Conservation (phyloP, 2,888 invertebrate genomes). For the Anoplius nigerrimus region DNA sequence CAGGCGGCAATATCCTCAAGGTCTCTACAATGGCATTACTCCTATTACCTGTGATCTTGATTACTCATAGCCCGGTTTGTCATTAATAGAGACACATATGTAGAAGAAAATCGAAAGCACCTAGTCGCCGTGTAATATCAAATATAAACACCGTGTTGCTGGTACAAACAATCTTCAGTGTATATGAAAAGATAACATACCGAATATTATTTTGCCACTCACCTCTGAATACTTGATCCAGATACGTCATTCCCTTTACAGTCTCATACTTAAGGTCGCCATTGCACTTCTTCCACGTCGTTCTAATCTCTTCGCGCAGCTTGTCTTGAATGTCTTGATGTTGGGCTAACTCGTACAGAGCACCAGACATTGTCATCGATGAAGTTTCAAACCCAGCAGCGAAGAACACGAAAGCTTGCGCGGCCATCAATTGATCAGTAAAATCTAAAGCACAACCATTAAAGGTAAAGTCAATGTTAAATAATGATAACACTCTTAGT, state of each 20-base stretch:
- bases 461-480: neutral
- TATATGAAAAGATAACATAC: too few relatives aligned
- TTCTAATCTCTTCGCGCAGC: constrained; percentile 46
- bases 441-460: constrained; percentile 41
- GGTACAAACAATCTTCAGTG: too few relatives aligned
- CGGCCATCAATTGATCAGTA: constrained; percentile 52
- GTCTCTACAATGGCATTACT: constrained; percentile 47
- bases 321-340: constrained; percentile 50
- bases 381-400: constrained; percentile 60
- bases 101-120: too few relatives aligned
- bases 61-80: too few relatives aligned
- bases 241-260: constrained; percentile 5
- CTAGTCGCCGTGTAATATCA: too few relatives aligned
- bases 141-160: too few relatives aligned
- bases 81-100: too few relatives aligned
- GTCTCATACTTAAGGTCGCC: neutral
- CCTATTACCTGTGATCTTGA: too few relatives aligned
- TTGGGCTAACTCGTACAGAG: constrained; percentile 54
- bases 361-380: constrained; percentile 47
- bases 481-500: neutral
- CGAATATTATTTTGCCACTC: neutral
- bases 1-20: constrained; percentile 58
- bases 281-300: neutral
- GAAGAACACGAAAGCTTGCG: constrained; percentile 57
- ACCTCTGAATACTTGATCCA: constrained; percentile 7